A percentile compares a stretch with the other conserved stretches of the same genome.
Evolutionary conservation across 2,797 vertebrate species (phyloP).

Genomic region (Gambelia wislizenii): DNA sequence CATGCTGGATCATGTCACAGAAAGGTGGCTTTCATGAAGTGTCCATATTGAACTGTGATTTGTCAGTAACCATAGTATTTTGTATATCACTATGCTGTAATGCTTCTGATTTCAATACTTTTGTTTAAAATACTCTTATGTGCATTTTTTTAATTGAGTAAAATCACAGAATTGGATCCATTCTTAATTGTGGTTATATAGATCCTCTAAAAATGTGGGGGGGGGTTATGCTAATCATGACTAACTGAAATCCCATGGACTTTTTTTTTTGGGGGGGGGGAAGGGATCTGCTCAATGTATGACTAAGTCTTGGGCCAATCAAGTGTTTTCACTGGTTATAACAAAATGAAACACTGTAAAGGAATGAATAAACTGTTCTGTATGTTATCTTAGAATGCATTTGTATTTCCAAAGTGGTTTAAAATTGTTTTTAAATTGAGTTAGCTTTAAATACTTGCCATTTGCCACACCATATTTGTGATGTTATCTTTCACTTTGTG

Average conservation of each 20-base stretch:
- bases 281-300: not conserved
- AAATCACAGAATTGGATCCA: not conserved
- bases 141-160: slow-evolving; percentile 40
- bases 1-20: not conserved
- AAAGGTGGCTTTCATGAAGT: not conserved
- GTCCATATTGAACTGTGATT: slow-evolving; percentile 18
- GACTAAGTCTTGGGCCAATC: not conserved
- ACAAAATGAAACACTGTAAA: not conserved
- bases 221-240: not conserved
- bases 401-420: not conserved
- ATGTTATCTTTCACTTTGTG: slow-evolving; percentile 83
- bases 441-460: slow-evolving; percentile 52
- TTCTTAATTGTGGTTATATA: not conserved
- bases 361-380: not conserved
- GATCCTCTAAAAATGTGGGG: not conserved
- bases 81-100: slow-evolving; percentile 61
- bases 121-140: slow-evolving; percentile 37
- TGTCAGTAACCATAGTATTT: slow-evolving; percentile 20
- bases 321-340: slow-evolving; percentile 6
- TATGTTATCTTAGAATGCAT: not conserved
- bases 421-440: slow-evolving; percentile 25
- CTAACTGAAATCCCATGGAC: not conserved
- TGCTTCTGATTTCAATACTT: slow-evolving; percentile 69
- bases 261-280: too few species aligned
- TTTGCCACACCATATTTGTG: slow-evolving; percentile 72